Evolutionary conservation across 2,113 vertebrate genomes (phyloP).

Genomic region (Nematolebias whitei): DNA sequence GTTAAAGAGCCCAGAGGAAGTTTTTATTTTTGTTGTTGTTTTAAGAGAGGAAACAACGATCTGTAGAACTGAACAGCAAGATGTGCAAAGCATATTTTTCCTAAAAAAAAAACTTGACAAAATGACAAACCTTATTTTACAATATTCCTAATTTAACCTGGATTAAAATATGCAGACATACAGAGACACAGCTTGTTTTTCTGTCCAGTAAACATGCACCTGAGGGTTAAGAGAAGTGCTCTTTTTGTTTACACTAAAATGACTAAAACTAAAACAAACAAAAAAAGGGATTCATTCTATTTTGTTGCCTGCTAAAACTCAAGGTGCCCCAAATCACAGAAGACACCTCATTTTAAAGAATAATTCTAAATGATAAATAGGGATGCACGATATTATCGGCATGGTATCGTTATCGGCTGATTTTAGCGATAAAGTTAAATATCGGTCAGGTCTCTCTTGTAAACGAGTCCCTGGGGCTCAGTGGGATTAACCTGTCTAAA

Average conservation of each 20-base stretch:
- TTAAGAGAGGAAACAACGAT: conserved; percentile 25
- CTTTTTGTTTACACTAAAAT: conserved; percentile 1
- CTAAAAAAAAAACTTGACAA: no score
- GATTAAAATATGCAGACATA: no score
- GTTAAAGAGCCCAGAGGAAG: conserved; percentile 66
- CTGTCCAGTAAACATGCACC: background rate
- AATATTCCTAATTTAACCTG: no score
- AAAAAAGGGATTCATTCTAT: background rate
- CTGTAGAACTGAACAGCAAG: conserved; percentile 18
- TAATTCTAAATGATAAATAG: conserved; percentile 1
- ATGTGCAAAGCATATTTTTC: conserved; percentile 53
- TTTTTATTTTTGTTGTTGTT: background rate
- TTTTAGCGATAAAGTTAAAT: no score
- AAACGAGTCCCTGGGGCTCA: no score
- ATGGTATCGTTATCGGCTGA: no score
- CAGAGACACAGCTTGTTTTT: background rate
- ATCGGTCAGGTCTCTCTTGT: no score
- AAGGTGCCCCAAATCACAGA: conserved; percentile 2
- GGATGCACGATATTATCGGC: no score
- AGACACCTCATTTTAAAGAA: background rate
- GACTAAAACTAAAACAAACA: background rate
- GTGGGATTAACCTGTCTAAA: no score
- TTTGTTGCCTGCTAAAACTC: conserved; percentile 13
- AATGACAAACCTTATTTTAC: background rate
- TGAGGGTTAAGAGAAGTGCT: conserved; percentile 7